Base-by-base conservation (phyloP, 2,113 vertebrate genomes). In the Anguilla japonica region DNA sequence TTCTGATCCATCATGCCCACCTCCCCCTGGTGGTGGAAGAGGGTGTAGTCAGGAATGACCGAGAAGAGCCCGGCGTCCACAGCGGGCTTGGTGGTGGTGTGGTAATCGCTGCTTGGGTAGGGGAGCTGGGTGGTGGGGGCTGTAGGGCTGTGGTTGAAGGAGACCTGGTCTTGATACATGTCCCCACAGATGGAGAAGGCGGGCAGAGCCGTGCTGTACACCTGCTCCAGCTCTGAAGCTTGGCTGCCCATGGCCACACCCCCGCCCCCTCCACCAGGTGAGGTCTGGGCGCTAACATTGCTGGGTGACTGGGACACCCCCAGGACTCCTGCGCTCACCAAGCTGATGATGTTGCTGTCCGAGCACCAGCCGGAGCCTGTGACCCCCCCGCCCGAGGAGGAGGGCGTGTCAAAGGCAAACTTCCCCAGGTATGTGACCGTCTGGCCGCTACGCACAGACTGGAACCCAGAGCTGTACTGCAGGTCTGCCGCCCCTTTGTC, bases 261-360 rank as follows among this genome's bases (percentile, higher is more conserved):
- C 41, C 81, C 4, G 41, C 41, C 41, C 2, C 41, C 26, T 11
- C 93, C 93, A 0, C 93, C 92, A 5, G 96, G 95, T 87, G 94
- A 95, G 94, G 96, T 95, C 43, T 95, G 95, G 91, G 93, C 93
- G 91, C 92, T 93, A 86, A 95, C 90, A 80, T 94, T 92, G 0
- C 93, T 87, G 78, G 95, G 95, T 53, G 96, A 94, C 26, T 95
- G 94, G 15, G 96, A 95, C 83, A 96, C 96, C 84, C 96, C 96
- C 89, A 96, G 92, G 88, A 97, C 95, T 88, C 96, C 96, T 0
- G 96, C 95, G 87, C 96, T 96, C 96, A 97, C 96, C 90, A 97
- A 94, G 95, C 96, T 97, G 93, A 97, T 96, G 93, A 97, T 96
- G 92, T 96, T 97, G 92, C 96, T 97, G 91, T 97, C 96, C 89